Evolutionary conservation across 2,888 invertebrate species (phyloP).

Genomic region (Eupithecia inturbata): DNA sequence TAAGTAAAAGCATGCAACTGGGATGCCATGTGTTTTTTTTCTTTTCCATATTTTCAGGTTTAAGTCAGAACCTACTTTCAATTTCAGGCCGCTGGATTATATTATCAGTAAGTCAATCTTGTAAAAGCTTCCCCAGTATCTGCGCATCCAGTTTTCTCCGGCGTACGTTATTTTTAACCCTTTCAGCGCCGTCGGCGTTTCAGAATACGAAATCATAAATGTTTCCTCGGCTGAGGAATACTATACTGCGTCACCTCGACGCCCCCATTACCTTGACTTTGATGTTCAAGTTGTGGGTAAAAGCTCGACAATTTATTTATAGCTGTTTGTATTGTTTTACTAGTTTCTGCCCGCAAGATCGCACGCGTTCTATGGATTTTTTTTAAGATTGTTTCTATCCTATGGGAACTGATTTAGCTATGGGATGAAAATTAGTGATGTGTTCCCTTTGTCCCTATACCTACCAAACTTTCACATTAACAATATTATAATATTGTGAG

Average conservation of each 20-base stretch:
- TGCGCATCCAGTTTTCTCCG: not conserved
- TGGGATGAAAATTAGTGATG: no score
- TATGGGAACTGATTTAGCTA: no score
- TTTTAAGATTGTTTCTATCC: no score
- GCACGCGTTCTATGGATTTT: no score
- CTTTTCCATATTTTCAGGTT: no score
- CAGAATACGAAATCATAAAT: constrained; percentile 10
- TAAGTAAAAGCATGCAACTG: no score
- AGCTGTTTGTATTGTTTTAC: constrained; percentile 13
- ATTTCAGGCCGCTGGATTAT: not conserved
- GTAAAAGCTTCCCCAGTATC: not conserved
- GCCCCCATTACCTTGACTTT: constrained; percentile 60
- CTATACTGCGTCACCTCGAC: constrained; percentile 17
- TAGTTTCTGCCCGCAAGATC: no score
- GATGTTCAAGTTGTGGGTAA: constrained; percentile 48
- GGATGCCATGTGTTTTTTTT: no score
- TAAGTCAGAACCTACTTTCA: not conserved
- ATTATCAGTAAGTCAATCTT: not conserved
- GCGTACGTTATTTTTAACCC: constrained; percentile 7
- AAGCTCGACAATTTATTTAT: constrained; percentile 45
- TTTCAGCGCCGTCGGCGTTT: constrained; percentile 11
- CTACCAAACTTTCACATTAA: no score
- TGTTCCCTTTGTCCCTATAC: no score
- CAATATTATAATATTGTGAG: no score
- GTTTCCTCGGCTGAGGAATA: constrained; percentile 10